Percentiles rank a stretch among this genome's conserved stretches.
phyloP scores from a whole-genome alignment of 1,140 invertebrate species.

The Drosophila tristis region DNA sequence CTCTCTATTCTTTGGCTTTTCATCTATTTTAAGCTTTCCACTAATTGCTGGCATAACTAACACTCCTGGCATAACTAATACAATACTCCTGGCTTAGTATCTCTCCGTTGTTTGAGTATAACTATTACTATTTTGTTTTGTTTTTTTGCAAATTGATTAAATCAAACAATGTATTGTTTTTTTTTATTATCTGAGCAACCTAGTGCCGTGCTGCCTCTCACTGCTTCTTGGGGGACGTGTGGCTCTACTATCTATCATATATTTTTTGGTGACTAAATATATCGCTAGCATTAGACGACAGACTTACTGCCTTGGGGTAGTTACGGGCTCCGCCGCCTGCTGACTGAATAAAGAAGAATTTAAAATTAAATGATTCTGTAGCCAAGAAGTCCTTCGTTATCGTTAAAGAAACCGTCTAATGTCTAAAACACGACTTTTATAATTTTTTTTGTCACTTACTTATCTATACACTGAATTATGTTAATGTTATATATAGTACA shows the following conservation, averaged over 20 bases:
- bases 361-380: conserved; percentile 35
- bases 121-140: conserved; percentile 19
- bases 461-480: conserved; percentile 15
- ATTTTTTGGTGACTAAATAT: conserved; percentile 16
- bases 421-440: conserved; percentile 31
- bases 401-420: conserved; percentile 57
- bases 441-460: conserved; percentile 3
- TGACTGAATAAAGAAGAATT: conserved; percentile 1
- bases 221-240: not conserved
- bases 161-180: conserved; percentile 23
- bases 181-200: not conserved
- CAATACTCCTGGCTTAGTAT: conserved; percentile 32
- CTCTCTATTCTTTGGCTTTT: conserved; percentile 30
- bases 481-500: conserved; percentile 34
- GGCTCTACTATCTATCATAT: conserved; percentile 17
- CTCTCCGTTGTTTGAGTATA: not conserved
- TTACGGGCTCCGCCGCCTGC: no score
- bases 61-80: conserved; percentile 32
- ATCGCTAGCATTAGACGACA: conserved; percentile 42
- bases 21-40: conserved; percentile 28
- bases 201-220: no score
- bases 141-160: conserved; percentile 31
- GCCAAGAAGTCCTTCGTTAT: conserved; percentile 47
- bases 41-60: conserved; percentile 42
- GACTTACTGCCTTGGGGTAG: not conserved